phyloP scores from a whole-genome alignment of 2,888 invertebrate species.

The Cabera pusaria region DNA sequence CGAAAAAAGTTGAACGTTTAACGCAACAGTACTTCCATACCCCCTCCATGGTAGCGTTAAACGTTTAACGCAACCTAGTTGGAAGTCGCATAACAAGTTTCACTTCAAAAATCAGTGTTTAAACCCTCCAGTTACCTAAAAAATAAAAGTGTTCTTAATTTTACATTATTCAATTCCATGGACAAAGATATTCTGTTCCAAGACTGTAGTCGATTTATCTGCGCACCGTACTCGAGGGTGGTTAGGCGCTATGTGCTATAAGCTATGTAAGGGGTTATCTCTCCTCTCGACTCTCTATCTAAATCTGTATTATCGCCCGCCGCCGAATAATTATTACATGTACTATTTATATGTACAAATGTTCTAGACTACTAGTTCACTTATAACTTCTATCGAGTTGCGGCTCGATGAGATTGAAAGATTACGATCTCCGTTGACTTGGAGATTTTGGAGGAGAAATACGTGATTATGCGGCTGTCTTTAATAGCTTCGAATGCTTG shows the following conservation, averaged over 20 bases:
- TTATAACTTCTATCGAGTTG: constrained; percentile 8
- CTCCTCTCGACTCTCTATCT: constrained; percentile 71
- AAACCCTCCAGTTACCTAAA: too few relatives aligned
- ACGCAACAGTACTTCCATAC: too few relatives aligned
- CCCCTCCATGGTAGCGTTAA: too few relatives aligned
- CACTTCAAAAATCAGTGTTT: too few relatives aligned
- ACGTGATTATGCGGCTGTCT: too few relatives aligned
- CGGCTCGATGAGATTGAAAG: constrained; percentile 12
- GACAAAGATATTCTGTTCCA: background rate
- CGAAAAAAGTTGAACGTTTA: too few relatives aligned
- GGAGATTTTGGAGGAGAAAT: constrained; percentile 10
- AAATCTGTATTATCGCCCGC: constrained; percentile 81
- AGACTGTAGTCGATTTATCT: constrained; percentile 25
- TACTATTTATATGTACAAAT: constrained; percentile 41
- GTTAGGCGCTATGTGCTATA: constrained; percentile 73
- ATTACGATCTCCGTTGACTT: constrained; percentile 5
- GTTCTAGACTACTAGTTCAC: constrained; percentile 8
- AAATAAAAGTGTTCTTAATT: too few relatives aligned
- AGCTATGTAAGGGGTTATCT: constrained; percentile 83
- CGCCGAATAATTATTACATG: constrained; percentile 78
- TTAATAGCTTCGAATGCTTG: too few relatives aligned
- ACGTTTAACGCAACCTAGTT: too few relatives aligned
- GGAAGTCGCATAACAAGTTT: too few relatives aligned
- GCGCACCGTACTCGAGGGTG: constrained; percentile 55
- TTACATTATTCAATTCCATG: too few relatives aligned